Conservation (phyloP, 2,113 vertebrate genomes). For the Rhodinocichla rosea region DNA sequence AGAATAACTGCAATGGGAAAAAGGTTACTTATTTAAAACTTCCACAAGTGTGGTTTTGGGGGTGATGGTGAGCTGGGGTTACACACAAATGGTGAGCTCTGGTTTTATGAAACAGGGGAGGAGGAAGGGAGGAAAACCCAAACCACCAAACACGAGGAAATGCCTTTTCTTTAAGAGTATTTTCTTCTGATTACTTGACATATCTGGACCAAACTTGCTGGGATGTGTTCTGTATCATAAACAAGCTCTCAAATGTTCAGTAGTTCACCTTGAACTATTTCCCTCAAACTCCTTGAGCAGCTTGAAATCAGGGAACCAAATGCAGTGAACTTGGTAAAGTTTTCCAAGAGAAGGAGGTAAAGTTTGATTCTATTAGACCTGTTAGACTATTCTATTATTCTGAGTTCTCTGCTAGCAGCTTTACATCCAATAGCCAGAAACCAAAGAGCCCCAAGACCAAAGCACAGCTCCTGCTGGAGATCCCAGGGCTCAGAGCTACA, state of each 20-base stretch:
- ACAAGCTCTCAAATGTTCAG: background rate
- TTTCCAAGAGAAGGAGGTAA: background rate
- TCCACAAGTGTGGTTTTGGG: background rate
- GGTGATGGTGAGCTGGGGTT: fast-evolving
- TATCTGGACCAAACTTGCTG: background rate
- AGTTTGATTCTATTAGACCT: background rate
- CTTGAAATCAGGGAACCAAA: background rate
- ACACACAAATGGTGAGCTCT: background rate
- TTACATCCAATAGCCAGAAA: background rate
- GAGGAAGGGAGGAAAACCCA: background rate
- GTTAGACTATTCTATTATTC: background rate
- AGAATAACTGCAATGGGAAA: background rate
- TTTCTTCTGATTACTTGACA: background rate
- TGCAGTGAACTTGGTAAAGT: background rate
- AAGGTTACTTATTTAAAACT: background rate
- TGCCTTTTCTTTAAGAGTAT: fast-evolving
- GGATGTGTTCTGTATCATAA: background rate
- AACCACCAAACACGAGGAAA: background rate
- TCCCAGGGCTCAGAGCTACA: background rate
- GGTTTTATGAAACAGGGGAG: background rate
- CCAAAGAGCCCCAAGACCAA: background rate
- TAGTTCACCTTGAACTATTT: background rate
- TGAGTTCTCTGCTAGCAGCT: background rate
- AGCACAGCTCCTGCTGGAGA: background rate
- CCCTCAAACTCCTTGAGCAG: background rate